Percentiles rank a stretch among this genome's conserved stretches.
These are phyloP conservation scores for Desoria tigrina DNA, from an alignment of 2,888 invertebrate species.

Conservation along the genomic window DNA sequence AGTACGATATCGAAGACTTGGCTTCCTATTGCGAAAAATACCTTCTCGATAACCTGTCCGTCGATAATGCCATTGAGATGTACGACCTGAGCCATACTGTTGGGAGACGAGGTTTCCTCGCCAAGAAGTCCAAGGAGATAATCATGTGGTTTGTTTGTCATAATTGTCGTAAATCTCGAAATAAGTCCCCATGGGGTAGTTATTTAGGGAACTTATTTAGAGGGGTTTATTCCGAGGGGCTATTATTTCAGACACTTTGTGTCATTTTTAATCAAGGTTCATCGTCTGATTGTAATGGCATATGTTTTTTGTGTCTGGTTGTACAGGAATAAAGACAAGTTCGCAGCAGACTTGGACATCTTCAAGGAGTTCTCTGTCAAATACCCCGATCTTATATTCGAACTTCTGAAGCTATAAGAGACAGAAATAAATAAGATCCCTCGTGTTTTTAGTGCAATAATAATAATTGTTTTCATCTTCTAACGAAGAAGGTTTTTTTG, in stretches of 20 bases:
- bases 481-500: no score
- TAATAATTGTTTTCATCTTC: no score
- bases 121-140: slow-evolving; percentile 38
- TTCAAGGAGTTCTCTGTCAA: slow-evolving; percentile 38
- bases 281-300: no score
- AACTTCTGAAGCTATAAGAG: slow-evolving; percentile 34
- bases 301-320: slow-evolving; percentile 16
- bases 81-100: slow-evolving; percentile 40
- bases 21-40: slow-evolving; percentile 28
- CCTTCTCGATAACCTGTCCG: slow-evolving; percentile 22
- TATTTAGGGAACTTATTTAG: no score
- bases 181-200: no score
- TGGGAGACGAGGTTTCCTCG: slow-evolving; percentile 23
- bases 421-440: not conserved
- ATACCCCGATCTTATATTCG: slow-evolving; percentile 44
- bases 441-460: not conserved
- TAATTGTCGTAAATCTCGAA: not conserved
- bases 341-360: slow-evolving; percentile 36
- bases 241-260: no score
- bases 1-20: slow-evolving; percentile 41
- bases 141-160: slow-evolving; percentile 38
- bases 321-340: slow-evolving; percentile 43
- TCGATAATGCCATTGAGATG: slow-evolving; percentile 44
- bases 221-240: no score
- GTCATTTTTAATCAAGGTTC: no score